These are phyloP conservation scores for western clawed frog (Xenopus tropicalis) DNA, from an alignment of 2,113 vertebrate species.

Conservation along the genomic window UCB_Xtro_10.0 CM004449.2:93200001-93200500, in stretches of 20 bases:
- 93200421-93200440: slow-evolving; percentile 2
- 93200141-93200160: too few species aligned
- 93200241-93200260: slow-evolving; percentile 33
- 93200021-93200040: too few species aligned
- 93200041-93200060: too few species aligned
- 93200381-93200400: slow-evolving; percentile 15
- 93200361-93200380: slow-evolving; percentile 13
- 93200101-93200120: too few species aligned
- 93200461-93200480: slow-evolving; percentile 6
- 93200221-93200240: slow-evolving; percentile 21
- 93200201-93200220: slow-evolving; percentile 10
- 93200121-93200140: too few species aligned
- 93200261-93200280: slow-evolving; percentile 15
- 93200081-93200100: too few species aligned
- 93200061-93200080: too few species aligned
- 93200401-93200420: slow-evolving; percentile 28
- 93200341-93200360: slow-evolving; percentile 38
- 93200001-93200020: too few species aligned
- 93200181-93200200: slow-evolving; percentile 19
- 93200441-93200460: slow-evolving; percentile 6
- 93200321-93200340: slow-evolving; percentile 16
- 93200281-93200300: slow-evolving; percentile 17
- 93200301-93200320: slow-evolving; percentile 4
- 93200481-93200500: neutral
- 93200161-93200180: neutral